These are phyloP conservation scores for Agapostemon virescens DNA, from an alignment of 2,888 invertebrate genomes.

Conservation along the genomic window DNA sequence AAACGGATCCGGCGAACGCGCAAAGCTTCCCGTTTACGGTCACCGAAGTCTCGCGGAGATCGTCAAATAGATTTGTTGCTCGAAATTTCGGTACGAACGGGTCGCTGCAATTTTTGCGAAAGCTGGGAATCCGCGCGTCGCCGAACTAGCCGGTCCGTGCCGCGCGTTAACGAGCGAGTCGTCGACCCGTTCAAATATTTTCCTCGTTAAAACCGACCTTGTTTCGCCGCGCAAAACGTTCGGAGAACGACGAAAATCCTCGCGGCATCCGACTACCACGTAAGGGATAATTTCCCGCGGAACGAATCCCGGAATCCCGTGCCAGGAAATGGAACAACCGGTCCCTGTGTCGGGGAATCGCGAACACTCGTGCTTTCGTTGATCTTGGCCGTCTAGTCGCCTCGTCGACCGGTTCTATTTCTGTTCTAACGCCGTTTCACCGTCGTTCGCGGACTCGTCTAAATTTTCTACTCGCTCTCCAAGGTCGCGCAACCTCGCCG, in stretches of 20 bases:
- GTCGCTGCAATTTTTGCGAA: neutral
- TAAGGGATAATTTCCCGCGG: conserved; percentile 9
- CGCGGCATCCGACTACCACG: too few relatives aligned
- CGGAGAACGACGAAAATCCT: neutral
- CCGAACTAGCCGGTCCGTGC: neutral
- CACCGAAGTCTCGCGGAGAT: neutral
- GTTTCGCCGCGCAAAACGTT: neutral
- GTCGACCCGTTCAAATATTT: neutral
- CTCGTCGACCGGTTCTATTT: conserved; percentile 39
- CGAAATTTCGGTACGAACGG: neutral
- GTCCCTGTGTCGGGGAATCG: neutral
- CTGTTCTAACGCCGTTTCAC: conserved; percentile 47
- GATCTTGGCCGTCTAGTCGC: conserved; percentile 57
- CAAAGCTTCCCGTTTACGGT: neutral
- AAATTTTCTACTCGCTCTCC: conserved; percentile 38
- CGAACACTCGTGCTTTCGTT: conserved; percentile 42
- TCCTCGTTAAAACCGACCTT: neutral
- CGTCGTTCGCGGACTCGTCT: conserved; percentile 59
- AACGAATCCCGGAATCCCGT: neutral
- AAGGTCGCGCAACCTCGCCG: conserved; percentile 47
- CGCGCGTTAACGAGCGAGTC: neutral
- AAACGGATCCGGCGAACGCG: neutral
- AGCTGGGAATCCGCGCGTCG: neutral
- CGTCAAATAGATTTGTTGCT: neutral
- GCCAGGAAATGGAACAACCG: conserved; percentile 7